Base-by-base conservation (phyloP, 2,797 vertebrate species). In the Catharus ustulatus region DNA sequence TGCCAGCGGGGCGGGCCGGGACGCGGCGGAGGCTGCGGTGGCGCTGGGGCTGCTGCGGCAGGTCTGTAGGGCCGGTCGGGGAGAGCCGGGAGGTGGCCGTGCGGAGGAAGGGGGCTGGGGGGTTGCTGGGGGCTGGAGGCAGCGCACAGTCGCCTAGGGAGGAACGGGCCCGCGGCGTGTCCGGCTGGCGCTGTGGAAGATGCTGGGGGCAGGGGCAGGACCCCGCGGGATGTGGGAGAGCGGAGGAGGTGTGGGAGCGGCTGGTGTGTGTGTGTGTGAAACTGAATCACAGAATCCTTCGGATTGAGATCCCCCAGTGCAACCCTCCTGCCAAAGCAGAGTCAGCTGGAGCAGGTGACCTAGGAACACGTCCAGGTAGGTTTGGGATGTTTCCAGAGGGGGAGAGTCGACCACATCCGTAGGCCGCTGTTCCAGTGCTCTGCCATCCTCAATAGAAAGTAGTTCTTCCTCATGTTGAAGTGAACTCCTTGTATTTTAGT, bases 41-140 rank as follows among this genome's bases (percentile, higher is more conserved):
- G 16, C 4, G 29, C 20, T 1, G 18, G 15, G 43, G 48, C 0
- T 34, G 8, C 0, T 1, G 46, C 0, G 11, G 30, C 0, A 1
- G 7, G 68, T 61, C 9, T 27, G 32, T 29, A 34, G 21, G 18
- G 69, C 4, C 15, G 26, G 32, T 20, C 13, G 12, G 14, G 20
- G 9, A 5, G 22, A 14, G 15, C 20, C 3, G 29, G 24, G 45
- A 22, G 29, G 32, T 11, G 42, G 4, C 8, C 7, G 5, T 58
- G 66, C 12, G 32, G 45, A 29, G 11, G 21, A 23, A 7, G 11
- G 4, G 17, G 16, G 22, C 36, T 38, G 46, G 6, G 7, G 15
- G 9, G 27, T 46, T 4, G 3, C 38, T 15, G 16, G 16, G 19
- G 14, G 8, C 4, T 19, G 21, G 57, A 19, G 29, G 63, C 29